These are phyloP conservation scores for Anguilla megastoma DNA, from an alignment of 2,797 vertebrate species.

Conservation along the genomic window DNA sequence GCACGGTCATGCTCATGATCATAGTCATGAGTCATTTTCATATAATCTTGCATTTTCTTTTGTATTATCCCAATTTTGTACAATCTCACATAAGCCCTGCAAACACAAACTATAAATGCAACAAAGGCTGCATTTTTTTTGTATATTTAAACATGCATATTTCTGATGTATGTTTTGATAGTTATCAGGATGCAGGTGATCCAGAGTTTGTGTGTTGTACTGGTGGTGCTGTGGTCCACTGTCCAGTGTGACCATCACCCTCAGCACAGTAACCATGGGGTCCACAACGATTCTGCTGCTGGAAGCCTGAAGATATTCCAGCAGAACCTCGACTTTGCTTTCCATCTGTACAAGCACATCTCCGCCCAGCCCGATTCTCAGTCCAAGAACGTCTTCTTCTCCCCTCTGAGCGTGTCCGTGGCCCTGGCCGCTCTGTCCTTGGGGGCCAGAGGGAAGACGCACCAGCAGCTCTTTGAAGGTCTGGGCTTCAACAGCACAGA, in stretches of 20 bases:
- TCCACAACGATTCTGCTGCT: slow-evolving; percentile 16
- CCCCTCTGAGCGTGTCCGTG: too few species aligned
- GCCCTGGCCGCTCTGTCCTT: too few species aligned
- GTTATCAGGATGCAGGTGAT: slow-evolving; percentile 55
- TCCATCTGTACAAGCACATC: slow-evolving; percentile 75
- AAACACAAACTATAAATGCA: not conserved
- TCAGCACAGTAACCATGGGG: slow-evolving; percentile 26
- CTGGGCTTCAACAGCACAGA: too few species aligned
- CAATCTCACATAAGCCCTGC: too few species aligned
- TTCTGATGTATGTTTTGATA: not conserved
- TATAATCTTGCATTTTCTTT: too few species aligned
- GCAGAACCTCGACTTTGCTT: slow-evolving; percentile 77
- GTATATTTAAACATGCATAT: not conserved
- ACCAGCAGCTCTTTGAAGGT: too few species aligned
- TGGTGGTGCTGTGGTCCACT: slow-evolving; percentile 50
- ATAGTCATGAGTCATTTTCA: too few species aligned
- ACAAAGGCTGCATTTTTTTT: not conserved
- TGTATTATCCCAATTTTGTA: too few species aligned
- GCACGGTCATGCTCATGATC: too few species aligned
- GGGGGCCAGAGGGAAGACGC: too few species aligned
- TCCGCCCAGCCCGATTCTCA: slow-evolving; percentile 38
- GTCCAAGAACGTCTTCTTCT: too few species aligned
- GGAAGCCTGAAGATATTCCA: slow-evolving; percentile 36
- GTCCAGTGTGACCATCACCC: slow-evolving; percentile 37
- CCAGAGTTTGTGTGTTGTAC: slow-evolving; percentile 58